Percentiles rank a stretch among this genome's conserved stretches.
phyloP scores from a whole-genome alignment of 2,113 vertebrate genomes.

The Caretta caretta region DNA sequence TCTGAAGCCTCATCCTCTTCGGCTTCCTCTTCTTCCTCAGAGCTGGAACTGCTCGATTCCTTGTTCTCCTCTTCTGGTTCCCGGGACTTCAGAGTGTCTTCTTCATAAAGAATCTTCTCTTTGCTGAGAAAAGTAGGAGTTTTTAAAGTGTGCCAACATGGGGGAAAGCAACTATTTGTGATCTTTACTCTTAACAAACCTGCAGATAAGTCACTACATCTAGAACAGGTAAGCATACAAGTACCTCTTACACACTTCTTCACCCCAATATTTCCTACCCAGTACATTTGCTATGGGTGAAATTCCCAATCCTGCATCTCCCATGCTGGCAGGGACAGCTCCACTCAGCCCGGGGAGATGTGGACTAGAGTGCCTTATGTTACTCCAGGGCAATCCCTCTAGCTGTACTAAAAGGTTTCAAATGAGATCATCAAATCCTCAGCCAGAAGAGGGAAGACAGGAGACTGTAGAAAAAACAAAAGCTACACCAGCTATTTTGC shows the following conservation, averaged over 20 bases:
- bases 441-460: not conserved
- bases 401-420: rapidly evolving
- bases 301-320: not conserved
- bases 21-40: conserved; percentile 81
- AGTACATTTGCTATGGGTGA: not conserved
- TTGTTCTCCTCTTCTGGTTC: conserved; percentile 80
- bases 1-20: conserved; percentile 83
- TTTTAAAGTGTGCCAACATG: not conserved
- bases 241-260: not conserved
- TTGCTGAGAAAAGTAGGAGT: conserved; percentile 72
- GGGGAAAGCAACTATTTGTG: not conserved
- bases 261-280: not conserved
- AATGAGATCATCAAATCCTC: not conserved
- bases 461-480: not conserved
- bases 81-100: conserved; percentile 74
- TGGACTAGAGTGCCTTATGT: too few species aligned
- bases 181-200: not conserved
- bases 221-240: not conserved
- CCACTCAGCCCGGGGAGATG: not conserved
- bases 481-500: not conserved
- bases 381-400: not conserved
- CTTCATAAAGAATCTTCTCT: conserved; percentile 83
- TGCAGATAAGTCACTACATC: not conserved
- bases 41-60: conserved; percentile 83
- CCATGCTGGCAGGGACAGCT: not conserved